Evolutionary conservation across 2,888 invertebrate species (phyloP), one percentile per base, ranked within the genome.

Genomic region (Dryocosmus kuriphilus): DNA sequence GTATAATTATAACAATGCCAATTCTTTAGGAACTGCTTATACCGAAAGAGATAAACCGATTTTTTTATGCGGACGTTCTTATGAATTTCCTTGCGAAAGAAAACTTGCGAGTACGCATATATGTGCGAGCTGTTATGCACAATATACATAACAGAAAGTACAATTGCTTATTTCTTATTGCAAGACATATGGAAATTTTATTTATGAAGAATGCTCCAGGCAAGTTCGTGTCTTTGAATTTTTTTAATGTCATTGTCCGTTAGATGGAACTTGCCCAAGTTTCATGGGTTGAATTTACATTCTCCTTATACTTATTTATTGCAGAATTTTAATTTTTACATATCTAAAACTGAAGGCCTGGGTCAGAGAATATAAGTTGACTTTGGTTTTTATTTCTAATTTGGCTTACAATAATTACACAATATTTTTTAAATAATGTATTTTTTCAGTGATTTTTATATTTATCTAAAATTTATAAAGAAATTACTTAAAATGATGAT

Each of bases 121-220:
- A 32, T 6, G 7, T 32, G 32, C 32, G 32, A 32, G 32, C 7
- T 7, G 5, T 7, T 7, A 24, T 41, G 24, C 22, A 65, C 24
- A 65, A 38, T 24, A 67, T 41, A n/a, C n/a, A 65, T 65, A 65
- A 38, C 22, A 67, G 67, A 67, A 67, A 67, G 67, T 67, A 67
- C 27, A 67, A 46, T 65, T 22, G 22, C 38, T 62, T 38, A 67
- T 38, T 67, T 27, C 41, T 67, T 67, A 65, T 65, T 65, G 41
- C 27, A 67, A 30, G 16, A 41, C 27, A 67, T 24, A 46, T 67
- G 46, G 46, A 67, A 67, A 41, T 67, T 46, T 46, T 67, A 67
- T 67, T 67, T 30, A 67, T 46, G 22, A 22, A 22, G 9, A 22
- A 55, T 55, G 55, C 22, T n/a, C 2, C 2, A n/a, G 22, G 22